phyloP scores from a whole-genome alignment of 2,888 invertebrate genomes.

The Pollenia labialis region DNA sequence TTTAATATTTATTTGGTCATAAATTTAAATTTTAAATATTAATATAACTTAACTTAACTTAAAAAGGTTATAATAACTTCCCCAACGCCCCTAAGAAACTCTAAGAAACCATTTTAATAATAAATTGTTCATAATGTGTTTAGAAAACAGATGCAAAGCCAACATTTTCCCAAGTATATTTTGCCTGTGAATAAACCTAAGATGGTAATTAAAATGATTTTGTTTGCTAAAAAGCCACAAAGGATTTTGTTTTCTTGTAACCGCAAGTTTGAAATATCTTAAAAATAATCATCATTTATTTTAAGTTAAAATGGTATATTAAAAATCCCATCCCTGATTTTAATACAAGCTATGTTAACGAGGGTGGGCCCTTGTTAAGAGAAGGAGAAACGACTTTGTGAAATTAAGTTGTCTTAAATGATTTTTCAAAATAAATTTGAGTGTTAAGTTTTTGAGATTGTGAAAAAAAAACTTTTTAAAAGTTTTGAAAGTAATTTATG shows the following conservation, averaged over 20 bases:
- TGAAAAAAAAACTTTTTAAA: slow-evolving; percentile 11
- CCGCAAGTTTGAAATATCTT: slow-evolving; percentile 51
- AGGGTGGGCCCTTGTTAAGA: neutral
- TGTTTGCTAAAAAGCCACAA: slow-evolving; percentile 64
- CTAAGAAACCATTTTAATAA: slow-evolving; percentile 66
- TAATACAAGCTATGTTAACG: neutral
- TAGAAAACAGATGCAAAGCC: slow-evolving; percentile 54
- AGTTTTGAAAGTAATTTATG: neutral
- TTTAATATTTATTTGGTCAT: slow-evolving; percentile 70
- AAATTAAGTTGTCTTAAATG: slow-evolving; percentile 15
- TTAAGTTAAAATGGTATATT: neutral
- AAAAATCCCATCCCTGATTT: neutral
- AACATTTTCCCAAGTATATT: slow-evolving; percentile 7
- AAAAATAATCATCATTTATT: slow-evolving; percentile 61
- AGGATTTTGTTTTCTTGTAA: slow-evolving; percentile 44
- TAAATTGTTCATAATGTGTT: slow-evolving; percentile 59
- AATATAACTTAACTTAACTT: slow-evolving; percentile 65
- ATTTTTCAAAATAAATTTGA: slow-evolving; percentile 16
- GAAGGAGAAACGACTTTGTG: neutral
- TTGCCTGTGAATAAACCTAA: slow-evolving; percentile 30
- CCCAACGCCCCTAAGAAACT: slow-evolving; percentile 30
- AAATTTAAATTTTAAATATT: slow-evolving; percentile 69
- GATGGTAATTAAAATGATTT: slow-evolving; percentile 72
- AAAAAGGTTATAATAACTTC: slow-evolving; percentile 66
- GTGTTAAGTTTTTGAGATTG: neutral